Evolutionary conservation across 2,113 vertebrate genomes (phyloP).

Genomic region (Amblyopsis rosae): DNA sequence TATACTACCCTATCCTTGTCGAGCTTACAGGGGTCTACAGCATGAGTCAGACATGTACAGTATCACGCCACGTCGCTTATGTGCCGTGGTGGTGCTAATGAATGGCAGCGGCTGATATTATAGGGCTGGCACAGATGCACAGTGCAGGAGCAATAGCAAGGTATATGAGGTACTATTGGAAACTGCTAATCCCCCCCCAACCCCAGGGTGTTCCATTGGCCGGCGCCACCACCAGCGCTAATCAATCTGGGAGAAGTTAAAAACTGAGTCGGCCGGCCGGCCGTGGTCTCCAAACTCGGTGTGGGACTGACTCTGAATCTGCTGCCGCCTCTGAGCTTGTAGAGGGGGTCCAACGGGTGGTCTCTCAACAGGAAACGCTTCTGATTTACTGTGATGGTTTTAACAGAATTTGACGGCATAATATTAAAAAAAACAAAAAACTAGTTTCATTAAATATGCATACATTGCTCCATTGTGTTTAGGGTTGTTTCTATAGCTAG

Average conservation of each 20-base stretch:
- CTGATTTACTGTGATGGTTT: conserved; percentile 15
- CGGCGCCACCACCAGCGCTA: conserved; percentile 69
- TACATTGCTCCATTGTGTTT: no score
- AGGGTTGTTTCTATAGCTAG: no score
- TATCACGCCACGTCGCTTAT: no score
- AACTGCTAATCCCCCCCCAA: conserved; percentile 68
- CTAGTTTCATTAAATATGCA: no score
- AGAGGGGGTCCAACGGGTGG: conserved; percentile 48
- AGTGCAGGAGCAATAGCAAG: conserved; percentile 63
- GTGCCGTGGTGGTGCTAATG: no score
- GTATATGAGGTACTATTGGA: conserved; percentile 78
- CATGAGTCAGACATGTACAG: no score
- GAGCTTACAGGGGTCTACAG: no score
- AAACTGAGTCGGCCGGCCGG: conserved; percentile 51
- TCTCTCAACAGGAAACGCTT: conserved; percentile 17
- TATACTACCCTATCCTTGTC: no score
- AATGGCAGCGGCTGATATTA: conserved; percentile 25
- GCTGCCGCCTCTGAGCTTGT: conserved; percentile 51
- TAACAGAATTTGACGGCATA: conserved; percentile 4
- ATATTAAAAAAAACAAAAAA: no score
- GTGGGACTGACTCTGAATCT: conserved; percentile 31
- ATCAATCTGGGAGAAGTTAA: conserved; percentile 72
- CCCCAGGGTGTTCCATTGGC: neutral
- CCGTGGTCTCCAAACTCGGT: neutral
- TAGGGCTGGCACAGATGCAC: conserved; percentile 72